Evolutionary conservation across 1,140 invertebrate species (phyloP).

Genomic region (Drosophila trapezifrons): DNA sequence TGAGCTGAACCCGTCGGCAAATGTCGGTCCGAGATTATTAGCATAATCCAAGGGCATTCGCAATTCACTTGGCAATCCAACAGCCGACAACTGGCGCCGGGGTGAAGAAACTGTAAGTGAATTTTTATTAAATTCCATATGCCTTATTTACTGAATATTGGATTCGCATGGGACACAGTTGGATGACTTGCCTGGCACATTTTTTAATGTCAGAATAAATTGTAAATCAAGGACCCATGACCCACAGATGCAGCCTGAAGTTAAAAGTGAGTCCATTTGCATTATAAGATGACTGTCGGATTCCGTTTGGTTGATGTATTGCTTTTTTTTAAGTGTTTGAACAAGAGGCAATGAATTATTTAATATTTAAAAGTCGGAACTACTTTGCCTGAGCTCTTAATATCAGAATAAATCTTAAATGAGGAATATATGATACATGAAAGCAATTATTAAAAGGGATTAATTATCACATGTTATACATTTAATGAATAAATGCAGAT

Average conservation of each 20-base stretch:
- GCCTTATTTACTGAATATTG: constrained; percentile 17
- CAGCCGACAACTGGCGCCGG: constrained; percentile 17
- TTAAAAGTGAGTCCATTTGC: not conserved
- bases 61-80: not conserved
- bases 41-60: constrained; percentile 26
- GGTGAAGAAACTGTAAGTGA: constrained; percentile 41
- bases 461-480: not conserved
- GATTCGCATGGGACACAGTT: not conserved
- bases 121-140: constrained; percentile 45
- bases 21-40: constrained; percentile 27
- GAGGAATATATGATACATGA: no score
- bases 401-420: not conserved
- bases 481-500: no score
- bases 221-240: constrained; percentile 2
- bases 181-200: constrained; percentile 2
- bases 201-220: constrained; percentile 19
- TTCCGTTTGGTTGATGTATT: not conserved
- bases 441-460: no score
- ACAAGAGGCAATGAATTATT: not conserved
- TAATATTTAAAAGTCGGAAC: not conserved
- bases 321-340: not conserved
- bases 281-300: not conserved
- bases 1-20: constrained; percentile 22
- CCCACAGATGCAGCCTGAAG: not conserved
- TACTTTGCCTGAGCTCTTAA: not conserved